Conservation (phyloP, 2,888 invertebrate genomes). For the Dusona sp. region DNA sequence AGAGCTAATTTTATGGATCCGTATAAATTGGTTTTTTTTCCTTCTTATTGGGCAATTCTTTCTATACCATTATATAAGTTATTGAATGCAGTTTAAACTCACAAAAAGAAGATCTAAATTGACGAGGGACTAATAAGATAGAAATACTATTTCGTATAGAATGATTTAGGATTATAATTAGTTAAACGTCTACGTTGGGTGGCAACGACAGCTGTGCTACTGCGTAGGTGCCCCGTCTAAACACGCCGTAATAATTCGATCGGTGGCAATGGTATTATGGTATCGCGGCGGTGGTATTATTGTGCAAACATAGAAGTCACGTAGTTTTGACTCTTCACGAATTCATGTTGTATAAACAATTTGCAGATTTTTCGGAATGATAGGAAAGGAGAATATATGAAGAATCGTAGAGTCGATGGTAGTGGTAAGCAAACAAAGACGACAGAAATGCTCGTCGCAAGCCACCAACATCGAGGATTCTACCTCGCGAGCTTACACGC, state of each 20-base stretch:
- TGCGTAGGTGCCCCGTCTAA: constrained; percentile 31
- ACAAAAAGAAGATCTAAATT: constrained; percentile 12
- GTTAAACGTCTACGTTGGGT: constrained; percentile 28
- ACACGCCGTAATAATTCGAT: constrained; percentile 37
- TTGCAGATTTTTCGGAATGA: constrained; percentile 60
- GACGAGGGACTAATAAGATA: constrained; percentile 27
- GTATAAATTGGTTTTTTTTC: not conserved
- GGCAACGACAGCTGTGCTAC: constrained; percentile 46
- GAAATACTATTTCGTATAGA: constrained; percentile 15
- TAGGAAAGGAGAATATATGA: constrained; percentile 27
- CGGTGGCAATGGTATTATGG: constrained; percentile 14
- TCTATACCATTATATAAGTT: not conserved
- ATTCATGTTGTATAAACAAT: constrained; percentile 61
- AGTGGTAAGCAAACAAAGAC: constrained; percentile 47
- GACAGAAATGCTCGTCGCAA: constrained; percentile 27
- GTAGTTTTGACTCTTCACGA: constrained; percentile 51
- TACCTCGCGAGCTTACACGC: constrained; percentile 18
- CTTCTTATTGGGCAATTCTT: not conserved
- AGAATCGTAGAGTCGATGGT: constrained; percentile 15
- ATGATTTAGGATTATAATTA: constrained; percentile 37
- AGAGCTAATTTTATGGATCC: not conserved
- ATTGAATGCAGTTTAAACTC: not conserved
- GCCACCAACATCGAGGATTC: constrained; percentile 43
- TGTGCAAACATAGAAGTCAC: constrained; percentile 45
- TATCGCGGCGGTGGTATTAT: constrained; percentile 37